These are phyloP conservation scores for Dinocampus coccinellae DNA, from an alignment of 2,888 invertebrate genomes.

Conservation along the genomic window DNA sequence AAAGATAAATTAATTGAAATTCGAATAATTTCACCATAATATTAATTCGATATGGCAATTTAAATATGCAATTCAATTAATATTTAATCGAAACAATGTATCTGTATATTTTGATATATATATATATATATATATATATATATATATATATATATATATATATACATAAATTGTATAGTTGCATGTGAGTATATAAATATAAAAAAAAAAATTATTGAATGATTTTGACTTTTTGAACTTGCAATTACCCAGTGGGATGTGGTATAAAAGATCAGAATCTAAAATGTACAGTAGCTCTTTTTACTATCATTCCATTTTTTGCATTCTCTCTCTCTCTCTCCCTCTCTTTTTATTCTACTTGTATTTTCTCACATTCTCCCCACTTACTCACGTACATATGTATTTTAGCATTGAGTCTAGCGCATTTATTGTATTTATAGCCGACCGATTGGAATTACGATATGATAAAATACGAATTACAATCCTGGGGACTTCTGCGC, in stretches of 20 bases:
- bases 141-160: neutral
- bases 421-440: slow-evolving; percentile 46
- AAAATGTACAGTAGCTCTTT: slow-evolving; percentile 16
- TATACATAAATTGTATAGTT: neutral
- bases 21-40: neutral
- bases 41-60: neutral
- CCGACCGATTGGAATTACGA: slow-evolving; percentile 57
- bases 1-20: neutral
- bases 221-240: slow-evolving; percentile 4
- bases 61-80: neutral
- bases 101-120: too few species aligned
- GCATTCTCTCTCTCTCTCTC: neutral
- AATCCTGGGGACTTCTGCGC: slow-evolving; percentile 36
- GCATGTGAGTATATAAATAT: too few species aligned
- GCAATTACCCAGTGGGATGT: slow-evolving; percentile 7
- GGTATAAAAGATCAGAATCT: slow-evolving; percentile 26
- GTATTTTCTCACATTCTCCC: neutral
- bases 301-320: neutral
- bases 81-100: neutral
- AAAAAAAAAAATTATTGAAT: neutral
- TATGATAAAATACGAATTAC: slow-evolving; percentile 56
- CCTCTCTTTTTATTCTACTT: neutral
- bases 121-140: neutral
- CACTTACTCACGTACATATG: neutral
- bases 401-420: slow-evolving; percentile 26